These are phyloP conservation scores for Deroptyus accipitrinus DNA, from an alignment of 2,113 vertebrate species.

Conservation along the genomic window DNA sequence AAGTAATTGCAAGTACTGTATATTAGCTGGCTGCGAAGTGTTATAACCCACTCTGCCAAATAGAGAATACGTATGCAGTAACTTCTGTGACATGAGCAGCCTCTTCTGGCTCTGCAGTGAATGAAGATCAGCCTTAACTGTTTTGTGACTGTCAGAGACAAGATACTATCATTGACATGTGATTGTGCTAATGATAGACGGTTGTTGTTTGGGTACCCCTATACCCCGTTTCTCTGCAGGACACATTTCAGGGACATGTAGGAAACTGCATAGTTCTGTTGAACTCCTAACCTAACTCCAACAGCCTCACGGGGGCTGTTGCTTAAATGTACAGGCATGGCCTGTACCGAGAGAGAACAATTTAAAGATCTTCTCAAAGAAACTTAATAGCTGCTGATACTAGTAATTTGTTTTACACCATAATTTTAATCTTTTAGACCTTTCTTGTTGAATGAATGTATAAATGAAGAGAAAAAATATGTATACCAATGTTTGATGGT, in stretches of 20 bases:
- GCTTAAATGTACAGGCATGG: background rate
- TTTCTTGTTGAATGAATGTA: background rate
- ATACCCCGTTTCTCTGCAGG: background rate
- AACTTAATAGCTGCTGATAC: background rate
- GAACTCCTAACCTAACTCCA: background rate
- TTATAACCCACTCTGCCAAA: accelerated
- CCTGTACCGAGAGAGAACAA: background rate
- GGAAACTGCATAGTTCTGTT: background rate
- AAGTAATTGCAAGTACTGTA: background rate
- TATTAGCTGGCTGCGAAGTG: background rate
- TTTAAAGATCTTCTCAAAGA: background rate
- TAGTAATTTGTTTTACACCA: background rate
- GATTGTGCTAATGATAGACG: background rate
- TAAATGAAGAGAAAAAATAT: background rate
- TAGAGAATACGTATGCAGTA: accelerated
- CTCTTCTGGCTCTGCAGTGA: conserved; percentile 14
- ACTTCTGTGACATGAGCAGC: background rate
- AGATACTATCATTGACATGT: accelerated
- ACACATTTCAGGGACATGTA: background rate
- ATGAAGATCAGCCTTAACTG: background rate
- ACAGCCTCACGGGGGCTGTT: background rate
- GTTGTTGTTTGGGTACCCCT: background rate
- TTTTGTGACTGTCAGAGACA: background rate
- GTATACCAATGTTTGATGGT: background rate
- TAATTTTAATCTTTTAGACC: background rate